These are phyloP conservation scores for Piprites chloris DNA, from an alignment of 2,113 vertebrate genomes.

Conservation along the genomic window DNA sequence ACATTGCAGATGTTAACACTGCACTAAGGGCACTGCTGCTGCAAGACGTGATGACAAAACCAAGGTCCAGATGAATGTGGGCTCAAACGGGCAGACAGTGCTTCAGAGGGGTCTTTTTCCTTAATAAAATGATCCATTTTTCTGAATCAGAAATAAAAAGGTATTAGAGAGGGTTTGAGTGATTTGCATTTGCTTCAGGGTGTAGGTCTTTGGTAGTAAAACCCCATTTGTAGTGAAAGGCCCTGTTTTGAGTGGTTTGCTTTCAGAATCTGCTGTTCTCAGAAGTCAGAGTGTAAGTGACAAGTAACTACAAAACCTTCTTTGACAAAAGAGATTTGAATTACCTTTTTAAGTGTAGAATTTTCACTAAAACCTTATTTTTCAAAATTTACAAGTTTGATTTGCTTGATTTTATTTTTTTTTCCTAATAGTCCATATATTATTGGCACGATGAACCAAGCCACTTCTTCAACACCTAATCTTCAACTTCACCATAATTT, in stretches of 20 bases:
- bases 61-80: not conserved
- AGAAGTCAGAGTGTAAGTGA: not conserved
- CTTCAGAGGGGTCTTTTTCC: not conserved
- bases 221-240: not conserved
- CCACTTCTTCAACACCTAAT: slow-evolving; percentile 94
- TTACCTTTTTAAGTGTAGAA: not conserved
- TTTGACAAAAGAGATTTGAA: not conserved
- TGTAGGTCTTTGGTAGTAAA: not conserved
- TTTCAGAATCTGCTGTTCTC: not conserved
- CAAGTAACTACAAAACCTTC: not conserved
- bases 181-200: not conserved
- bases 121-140: not conserved
- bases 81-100: not conserved
- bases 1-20: not conserved
- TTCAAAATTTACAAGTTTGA: not conserved
- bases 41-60: not conserved
- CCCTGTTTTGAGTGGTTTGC: not conserved
- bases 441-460: slow-evolving; percentile 99
- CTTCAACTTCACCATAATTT: slow-evolving; percentile 99
- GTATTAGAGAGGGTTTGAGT: not conserved
- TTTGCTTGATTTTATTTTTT: not conserved
- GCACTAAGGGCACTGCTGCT: not conserved
- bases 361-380: not conserved
- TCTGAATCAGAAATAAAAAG: not conserved
- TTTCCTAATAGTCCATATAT: slow-evolving; percentile 85